Conservation (phyloP, 2,113 vertebrate species). For the Leucoraja erinaceus region DNA sequence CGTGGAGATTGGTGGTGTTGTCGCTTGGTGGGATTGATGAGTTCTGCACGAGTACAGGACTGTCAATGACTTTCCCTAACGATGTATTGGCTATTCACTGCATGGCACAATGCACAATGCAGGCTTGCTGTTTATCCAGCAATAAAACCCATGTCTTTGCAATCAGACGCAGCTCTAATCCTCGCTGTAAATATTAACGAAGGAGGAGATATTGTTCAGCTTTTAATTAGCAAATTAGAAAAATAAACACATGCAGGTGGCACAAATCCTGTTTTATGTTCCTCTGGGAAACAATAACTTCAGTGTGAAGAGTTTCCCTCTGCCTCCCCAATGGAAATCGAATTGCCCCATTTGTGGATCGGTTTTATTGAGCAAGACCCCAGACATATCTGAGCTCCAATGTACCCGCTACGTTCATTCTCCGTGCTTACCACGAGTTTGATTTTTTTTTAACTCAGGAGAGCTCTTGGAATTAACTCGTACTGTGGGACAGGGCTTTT, state of each 20-base stretch:
- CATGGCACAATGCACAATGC: not conserved
- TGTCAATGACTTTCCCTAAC: too few species aligned
- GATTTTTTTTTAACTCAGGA: too few species aligned
- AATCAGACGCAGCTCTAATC: not conserved
- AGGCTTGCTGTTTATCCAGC: not conserved
- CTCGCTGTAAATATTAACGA: not conserved
- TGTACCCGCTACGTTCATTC: too few species aligned
- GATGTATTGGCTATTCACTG: not conserved
- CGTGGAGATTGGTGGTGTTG: not conserved
- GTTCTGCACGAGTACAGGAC: too few species aligned
- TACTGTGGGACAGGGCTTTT: not conserved
- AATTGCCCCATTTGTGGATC: not conserved
- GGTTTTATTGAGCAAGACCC: not conserved
- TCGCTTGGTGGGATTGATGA: too few species aligned
- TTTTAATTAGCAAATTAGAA: not conserved
- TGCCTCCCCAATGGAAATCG: not conserved
- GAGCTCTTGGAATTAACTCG: too few species aligned
- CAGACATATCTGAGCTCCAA: too few species aligned
- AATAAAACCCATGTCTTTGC: not conserved
- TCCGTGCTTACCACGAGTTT: too few species aligned
- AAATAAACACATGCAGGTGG: constrained; percentile 1
- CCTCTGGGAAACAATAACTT: not conserved
- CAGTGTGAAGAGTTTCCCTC: too few species aligned
- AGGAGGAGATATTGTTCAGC: not conserved
- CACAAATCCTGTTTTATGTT: not conserved